phyloP scores from a whole-genome alignment of 1,140 invertebrate genomes.

The Ephestia elutella region DNA sequence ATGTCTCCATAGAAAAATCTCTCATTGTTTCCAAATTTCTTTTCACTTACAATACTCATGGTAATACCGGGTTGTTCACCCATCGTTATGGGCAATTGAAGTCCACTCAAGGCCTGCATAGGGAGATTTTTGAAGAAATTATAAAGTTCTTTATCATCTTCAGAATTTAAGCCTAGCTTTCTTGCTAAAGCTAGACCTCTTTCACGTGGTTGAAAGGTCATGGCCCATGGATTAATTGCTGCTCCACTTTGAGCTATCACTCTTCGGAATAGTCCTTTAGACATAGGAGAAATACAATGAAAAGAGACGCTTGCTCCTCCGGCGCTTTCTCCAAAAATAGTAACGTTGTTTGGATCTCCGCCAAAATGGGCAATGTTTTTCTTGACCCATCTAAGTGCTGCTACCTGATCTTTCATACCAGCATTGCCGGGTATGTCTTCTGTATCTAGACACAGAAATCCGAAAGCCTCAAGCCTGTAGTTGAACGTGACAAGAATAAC shows the following conservation, averaged over 20 bases:
- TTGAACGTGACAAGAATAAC: slow-evolving; percentile 80
- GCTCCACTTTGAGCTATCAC: slow-evolving; percentile 22
- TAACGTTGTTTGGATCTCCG: slow-evolving; percentile 77
- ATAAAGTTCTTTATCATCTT: slow-evolving; percentile 7
- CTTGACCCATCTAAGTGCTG: slow-evolving; percentile 78
- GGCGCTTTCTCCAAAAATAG: slow-evolving; percentile 76
- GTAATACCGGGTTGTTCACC: not conserved
- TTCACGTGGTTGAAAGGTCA: not conserved
- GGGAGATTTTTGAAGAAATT: slow-evolving; percentile 10
- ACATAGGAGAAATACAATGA: slow-evolving; percentile 65
- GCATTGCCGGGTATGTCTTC: slow-evolving; percentile 80
- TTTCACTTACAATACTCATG: slow-evolving; percentile 9
- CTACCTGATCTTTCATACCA: slow-evolving; percentile 79
- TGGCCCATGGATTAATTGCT: not conserved
- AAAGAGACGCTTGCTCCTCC: slow-evolving; percentile 69
- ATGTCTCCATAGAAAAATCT: slow-evolving; percentile 9
- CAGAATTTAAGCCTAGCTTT: not conserved
- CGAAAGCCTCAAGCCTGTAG: slow-evolving; percentile 41
- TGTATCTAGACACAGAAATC: slow-evolving; percentile 69
- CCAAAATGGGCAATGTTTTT: slow-evolving; percentile 80
- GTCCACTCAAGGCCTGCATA: not conserved
- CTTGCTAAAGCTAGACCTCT: slow-evolving; percentile 9
- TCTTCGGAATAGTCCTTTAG: slow-evolving; percentile 38
- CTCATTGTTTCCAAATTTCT: slow-evolving; percentile 10
- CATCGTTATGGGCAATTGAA: slow-evolving; percentile 3